Evolutionary conservation across 2,888 invertebrate species (phyloP).

Genomic region (Endotricha flammealis): DNA sequence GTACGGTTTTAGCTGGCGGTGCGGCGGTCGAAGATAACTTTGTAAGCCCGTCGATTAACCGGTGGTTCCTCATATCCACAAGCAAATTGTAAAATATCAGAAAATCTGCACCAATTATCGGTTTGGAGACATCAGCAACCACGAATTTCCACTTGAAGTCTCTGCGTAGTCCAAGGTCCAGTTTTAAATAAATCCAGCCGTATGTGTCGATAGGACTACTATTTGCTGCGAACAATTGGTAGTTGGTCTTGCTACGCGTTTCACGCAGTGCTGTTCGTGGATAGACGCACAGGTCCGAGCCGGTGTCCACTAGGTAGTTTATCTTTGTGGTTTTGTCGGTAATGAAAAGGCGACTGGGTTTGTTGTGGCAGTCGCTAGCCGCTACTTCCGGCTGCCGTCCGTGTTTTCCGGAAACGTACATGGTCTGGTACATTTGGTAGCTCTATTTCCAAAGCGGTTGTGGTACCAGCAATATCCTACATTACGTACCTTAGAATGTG

Average conservation of each 20-base stretch:
- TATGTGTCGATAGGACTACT: constrained; percentile 26
- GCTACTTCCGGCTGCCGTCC: constrained; percentile 12
- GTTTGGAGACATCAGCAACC: background rate
- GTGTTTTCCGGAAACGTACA: constrained; percentile 17
- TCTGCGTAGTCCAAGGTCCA: background rate
- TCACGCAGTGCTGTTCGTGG: constrained; percentile 13
- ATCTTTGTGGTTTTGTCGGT: constrained; percentile 8
- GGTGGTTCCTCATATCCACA: too few species aligned
- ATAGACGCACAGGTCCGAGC: constrained; percentile 22
- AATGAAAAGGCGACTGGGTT: background rate
- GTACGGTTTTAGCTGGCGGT: too few species aligned
- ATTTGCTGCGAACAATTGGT: constrained; percentile 34
- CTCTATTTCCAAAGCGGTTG: constrained; percentile 11
- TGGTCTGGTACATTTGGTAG: constrained; percentile 14
- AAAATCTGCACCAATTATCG: too few species aligned
- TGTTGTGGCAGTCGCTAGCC: constrained; percentile 2
- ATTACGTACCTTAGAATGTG: background rate
- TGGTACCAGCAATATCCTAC: constrained; percentile 18
- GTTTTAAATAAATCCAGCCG: background rate
- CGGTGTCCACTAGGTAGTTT: constrained; percentile 21
- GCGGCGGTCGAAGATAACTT: too few species aligned
- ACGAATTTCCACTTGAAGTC: background rate
- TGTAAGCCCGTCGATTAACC: too few species aligned
- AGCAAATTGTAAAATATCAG: too few species aligned
- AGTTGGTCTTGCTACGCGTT: constrained; percentile 18